Percentiles rank a stretch among this genome's conserved stretches.
phyloP scores from a whole-genome alignment of 2,797 vertebrate species.

The Echiichthys vipera region DNA sequence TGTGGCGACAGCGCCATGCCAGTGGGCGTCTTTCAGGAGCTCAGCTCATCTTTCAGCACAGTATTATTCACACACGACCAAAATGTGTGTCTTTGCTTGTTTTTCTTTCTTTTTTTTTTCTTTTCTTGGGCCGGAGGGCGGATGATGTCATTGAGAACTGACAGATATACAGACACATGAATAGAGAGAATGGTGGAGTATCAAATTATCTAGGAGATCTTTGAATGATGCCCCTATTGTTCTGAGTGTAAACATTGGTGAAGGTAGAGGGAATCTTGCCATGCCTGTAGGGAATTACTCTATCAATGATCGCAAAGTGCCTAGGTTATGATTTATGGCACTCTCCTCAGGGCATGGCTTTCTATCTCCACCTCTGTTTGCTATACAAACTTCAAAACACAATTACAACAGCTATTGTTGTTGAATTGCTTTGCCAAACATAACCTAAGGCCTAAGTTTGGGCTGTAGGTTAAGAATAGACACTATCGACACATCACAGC shows the following conservation, averaged over 20 bases:
- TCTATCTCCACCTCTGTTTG: constrained; percentile 69
- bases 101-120: background rate
- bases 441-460: constrained; percentile 52
- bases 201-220: constrained; percentile 46
- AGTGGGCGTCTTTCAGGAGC: constrained; percentile 59
- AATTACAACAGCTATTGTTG: constrained; percentile 75
- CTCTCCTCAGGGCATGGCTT: constrained; percentile 57
- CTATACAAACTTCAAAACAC: constrained; percentile 74
- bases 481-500: background rate
- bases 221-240: constrained; percentile 66
- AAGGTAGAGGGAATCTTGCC: constrained; percentile 54
- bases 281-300: constrained; percentile 65
- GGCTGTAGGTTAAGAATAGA: constrained; percentile 42
- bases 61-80: constrained; percentile 61
- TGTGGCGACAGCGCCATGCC: constrained; percentile 55
- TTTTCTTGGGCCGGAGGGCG: constrained; percentile 36
- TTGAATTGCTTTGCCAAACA: constrained; percentile 47
- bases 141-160: constrained; percentile 51
- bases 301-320: constrained; percentile 55
- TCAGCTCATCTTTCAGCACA: constrained; percentile 71
- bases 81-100: constrained; percentile 44
- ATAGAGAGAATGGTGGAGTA: constrained; percentile 34
- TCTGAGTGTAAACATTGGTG: constrained; percentile 63
- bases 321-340: constrained; percentile 75
- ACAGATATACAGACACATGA: constrained; percentile 39